These are phyloP conservation scores for Pyrgilauda ruficollis DNA, from an alignment of 2,113 vertebrate species.

Conservation along the genomic window DNA sequence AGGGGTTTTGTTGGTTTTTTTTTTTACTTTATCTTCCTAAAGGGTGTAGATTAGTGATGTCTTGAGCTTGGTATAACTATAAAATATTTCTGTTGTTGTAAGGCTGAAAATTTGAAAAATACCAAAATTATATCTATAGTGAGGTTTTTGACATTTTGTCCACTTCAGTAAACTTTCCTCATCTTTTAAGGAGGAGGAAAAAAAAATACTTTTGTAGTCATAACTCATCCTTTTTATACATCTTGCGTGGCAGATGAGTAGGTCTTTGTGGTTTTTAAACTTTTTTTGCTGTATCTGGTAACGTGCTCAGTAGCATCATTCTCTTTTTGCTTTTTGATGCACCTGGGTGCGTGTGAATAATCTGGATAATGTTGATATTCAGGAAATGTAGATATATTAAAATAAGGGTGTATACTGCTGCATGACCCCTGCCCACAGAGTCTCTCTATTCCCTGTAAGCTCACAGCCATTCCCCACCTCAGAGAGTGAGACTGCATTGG, in stretches of 20 bases:
- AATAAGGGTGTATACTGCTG: too few species aligned
- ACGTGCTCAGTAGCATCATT: not conserved
- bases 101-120: not conserved
- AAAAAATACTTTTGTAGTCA: not conserved
- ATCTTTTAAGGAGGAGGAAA: not conserved
- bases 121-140: rapidly evolving
- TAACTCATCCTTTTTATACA: not conserved
- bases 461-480: too few species aligned
- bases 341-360: too few species aligned
- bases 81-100: not conserved
- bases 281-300: not conserved
- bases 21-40: not conserved
- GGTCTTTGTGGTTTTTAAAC: not conserved
- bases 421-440: too few species aligned
- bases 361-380: too few species aligned
- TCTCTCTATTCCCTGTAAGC: too few species aligned
- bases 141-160: not conserved
- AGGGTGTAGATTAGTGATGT: not conserved
- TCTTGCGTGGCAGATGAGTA: not conserved
- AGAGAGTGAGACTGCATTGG: too few species aligned
- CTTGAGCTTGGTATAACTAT: not conserved
- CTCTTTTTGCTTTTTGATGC: not conserved
- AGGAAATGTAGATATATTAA: too few species aligned
- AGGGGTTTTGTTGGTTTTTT: not conserved
- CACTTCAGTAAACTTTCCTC: not conserved